Base-by-base conservation (phyloP, 1,140 invertebrate genomes). In the Agraylea sexmaculata region DNA sequence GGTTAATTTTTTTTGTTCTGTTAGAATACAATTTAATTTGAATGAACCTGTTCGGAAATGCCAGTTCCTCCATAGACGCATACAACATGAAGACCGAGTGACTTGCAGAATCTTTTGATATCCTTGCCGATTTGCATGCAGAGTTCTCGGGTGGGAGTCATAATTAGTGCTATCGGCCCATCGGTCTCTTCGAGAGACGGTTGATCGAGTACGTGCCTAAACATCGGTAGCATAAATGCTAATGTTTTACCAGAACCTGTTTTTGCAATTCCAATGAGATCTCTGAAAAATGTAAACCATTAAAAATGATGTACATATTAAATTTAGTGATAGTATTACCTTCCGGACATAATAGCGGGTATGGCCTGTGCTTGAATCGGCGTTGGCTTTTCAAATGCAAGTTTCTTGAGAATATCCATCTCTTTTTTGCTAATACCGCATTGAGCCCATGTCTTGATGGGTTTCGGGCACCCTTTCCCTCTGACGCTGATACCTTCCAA, bases 91-190 rank as follows among this genome's bases (percentile, higher is more conserved):
- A 99, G 60, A 7, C 77, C 77, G 3, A 96, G 63, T 1, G 83
- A 79, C 55, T 94, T 95, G 0, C 87, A 84, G 58, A 99, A 99
- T 56, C 91, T 94, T 40, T 85, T 88, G 30, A 91, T 92, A 56
- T 99, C 96, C 53, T 92, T 88, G 18, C 90, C 89, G 45, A 99
- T 99, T 64, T 99, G 96, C 83, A 99, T 92, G 50, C 95, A 97
- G 0, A 99, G 68, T 57, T 99, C 96, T 48, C 96, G 71, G 0
- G 95, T 99, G 0, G 96, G 96, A 0, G 93, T 92, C 90, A 99
- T 93, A 28, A 99, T 92, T 5, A 99, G 73, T 1, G 86, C 75
- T 35, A 99, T 93, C 0, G 96, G 95, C 4, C 96, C 96, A 59
- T 99, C 96, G 1, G 85, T 89, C 53, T 96, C 89, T 49, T 93